These are phyloP conservation scores for Pseudomyrmex dendroicus DNA, from an alignment of 1,140 invertebrate species.

Conservation along the genomic window DNA sequence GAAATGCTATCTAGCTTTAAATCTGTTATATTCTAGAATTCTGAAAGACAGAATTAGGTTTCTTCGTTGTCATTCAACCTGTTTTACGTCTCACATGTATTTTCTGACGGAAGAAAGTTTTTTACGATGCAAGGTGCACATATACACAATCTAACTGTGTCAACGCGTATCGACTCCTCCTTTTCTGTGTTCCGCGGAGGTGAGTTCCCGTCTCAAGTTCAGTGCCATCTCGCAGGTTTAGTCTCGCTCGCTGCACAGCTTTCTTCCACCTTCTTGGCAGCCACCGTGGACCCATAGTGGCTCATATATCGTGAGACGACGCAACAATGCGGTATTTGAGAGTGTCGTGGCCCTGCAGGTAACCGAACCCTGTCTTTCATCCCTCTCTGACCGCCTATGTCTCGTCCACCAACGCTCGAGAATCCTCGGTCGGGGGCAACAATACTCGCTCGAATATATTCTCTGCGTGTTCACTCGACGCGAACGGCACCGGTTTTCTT, in stretches of 20 bases:
- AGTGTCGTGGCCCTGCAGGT: constrained; percentile 64
- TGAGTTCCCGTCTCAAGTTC: constrained; percentile 67
- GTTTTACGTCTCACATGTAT: not conserved
- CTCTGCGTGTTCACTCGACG: constrained; percentile 60
- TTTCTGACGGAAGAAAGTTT: not conserved
- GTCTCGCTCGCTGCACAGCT: constrained; percentile 9
- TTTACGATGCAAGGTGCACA: constrained; percentile 53
- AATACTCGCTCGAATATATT: constrained; percentile 60
- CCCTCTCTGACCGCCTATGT: constrained; percentile 63
- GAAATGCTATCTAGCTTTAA: no score
- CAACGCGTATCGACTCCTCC: constrained; percentile 24
- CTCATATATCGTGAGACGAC: constrained; percentile 57
- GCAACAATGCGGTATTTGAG: constrained; percentile 73
- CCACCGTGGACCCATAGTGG: constrained; percentile 10
- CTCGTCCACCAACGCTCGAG: constrained; percentile 61
- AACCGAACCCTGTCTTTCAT: constrained; percentile 70
- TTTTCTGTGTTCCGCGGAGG: constrained; percentile 40
- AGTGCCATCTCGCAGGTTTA: constrained; percentile 61
- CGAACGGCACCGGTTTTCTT: constrained; percentile 60
- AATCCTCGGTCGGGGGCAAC: constrained; percentile 59
- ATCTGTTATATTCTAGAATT: no score
- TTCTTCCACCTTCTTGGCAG: constrained; percentile 26
- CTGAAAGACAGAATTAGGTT: no score
- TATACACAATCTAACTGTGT: constrained; percentile 57
- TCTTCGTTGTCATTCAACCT: not conserved